phyloP scores from a whole-genome alignment of 1,140 invertebrate genomes.

The Drosophila nikananu region DNA sequence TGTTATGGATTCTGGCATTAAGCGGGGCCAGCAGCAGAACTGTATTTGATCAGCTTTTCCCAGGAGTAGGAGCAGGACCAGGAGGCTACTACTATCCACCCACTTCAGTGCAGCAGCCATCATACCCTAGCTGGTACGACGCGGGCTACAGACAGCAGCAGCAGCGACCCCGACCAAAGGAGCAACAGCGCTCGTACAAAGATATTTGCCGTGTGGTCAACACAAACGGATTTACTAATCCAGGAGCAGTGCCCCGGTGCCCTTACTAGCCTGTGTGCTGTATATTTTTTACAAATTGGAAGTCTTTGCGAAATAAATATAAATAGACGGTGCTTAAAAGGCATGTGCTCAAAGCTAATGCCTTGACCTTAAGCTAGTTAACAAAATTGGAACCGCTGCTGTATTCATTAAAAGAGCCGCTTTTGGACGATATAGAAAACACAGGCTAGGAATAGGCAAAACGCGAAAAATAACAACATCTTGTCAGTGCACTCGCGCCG shows the following conservation, averaged over 20 bases:
- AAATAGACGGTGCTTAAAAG: conserved; percentile 33
- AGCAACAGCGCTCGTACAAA: conserved; percentile 62
- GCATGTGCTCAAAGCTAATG: conserved; percentile 34
- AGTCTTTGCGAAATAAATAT: conserved; percentile 54
- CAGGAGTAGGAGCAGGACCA: neutral
- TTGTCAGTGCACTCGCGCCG: conserved; percentile 97
- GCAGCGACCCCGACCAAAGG: neutral
- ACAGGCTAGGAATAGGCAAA: conserved; percentile 96
- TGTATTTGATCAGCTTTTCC: conserved; percentile 35
- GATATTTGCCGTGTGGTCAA: conserved; percentile 75
- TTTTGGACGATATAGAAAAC: conserved; percentile 97
- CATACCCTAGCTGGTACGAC: conserved; percentile 14
- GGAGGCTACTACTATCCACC: conserved; percentile 26
- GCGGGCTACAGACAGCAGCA: conserved; percentile 12
- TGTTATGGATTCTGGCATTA: conserved; percentile 15
- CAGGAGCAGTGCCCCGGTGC: conserved; percentile 62
- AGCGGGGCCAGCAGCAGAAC: neutral
- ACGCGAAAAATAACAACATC: conserved; percentile 94
- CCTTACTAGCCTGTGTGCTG: conserved; percentile 48
- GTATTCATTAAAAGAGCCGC: conserved; percentile 89
- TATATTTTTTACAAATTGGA: conserved; percentile 28
- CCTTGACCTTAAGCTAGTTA: conserved; percentile 25
- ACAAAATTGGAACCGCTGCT: neutral
- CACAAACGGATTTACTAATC: conserved; percentile 73
- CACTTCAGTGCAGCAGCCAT: neutral